These are phyloP conservation scores for Eilema caniola DNA, from an alignment of 2,888 invertebrate species.

Conservation along the genomic window DNA sequence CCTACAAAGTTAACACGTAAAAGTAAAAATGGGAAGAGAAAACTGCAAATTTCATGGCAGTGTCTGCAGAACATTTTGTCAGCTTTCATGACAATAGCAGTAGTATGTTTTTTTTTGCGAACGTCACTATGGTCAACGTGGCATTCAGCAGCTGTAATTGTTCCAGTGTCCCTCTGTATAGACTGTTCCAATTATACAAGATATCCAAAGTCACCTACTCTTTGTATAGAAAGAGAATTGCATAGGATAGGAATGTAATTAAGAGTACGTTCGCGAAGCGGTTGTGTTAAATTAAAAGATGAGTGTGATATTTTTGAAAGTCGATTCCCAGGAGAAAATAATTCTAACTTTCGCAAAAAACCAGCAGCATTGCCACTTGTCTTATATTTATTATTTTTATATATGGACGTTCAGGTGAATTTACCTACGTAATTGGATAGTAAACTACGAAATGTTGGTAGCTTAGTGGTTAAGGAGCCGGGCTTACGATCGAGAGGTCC, in stretches of 20 bases:
- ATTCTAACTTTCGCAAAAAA: no score
- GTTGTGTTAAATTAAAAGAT: neutral
- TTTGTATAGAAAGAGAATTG: no score
- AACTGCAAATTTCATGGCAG: neutral
- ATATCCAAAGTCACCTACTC: slow-evolving; percentile 24
- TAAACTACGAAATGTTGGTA: no score
- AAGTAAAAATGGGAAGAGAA: neutral
- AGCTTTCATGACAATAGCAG: slow-evolving; percentile 3
- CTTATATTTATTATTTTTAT: no score
- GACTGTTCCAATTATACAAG: slow-evolving; percentile 41
- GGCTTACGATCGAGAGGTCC: no score
- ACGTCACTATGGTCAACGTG: slow-evolving; percentile 30
- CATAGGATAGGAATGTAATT: slow-evolving; percentile 38
- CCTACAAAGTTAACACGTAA: neutral
- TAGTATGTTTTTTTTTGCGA: slow-evolving; percentile 4
- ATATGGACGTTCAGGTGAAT: neutral
- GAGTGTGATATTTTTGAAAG: neutral
- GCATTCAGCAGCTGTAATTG: slow-evolving; percentile 45
- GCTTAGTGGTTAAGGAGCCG: no score
- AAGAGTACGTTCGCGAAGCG: neutral
- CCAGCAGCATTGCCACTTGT: no score
- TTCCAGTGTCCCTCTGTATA: slow-evolving; percentile 28
- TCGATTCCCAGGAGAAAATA: neutral
- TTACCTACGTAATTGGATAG: neutral
- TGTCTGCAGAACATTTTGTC: slow-evolving; percentile 25